Conservation (phyloP, 2,797 vertebrate genomes). For the Darevskia mixta region DNA sequence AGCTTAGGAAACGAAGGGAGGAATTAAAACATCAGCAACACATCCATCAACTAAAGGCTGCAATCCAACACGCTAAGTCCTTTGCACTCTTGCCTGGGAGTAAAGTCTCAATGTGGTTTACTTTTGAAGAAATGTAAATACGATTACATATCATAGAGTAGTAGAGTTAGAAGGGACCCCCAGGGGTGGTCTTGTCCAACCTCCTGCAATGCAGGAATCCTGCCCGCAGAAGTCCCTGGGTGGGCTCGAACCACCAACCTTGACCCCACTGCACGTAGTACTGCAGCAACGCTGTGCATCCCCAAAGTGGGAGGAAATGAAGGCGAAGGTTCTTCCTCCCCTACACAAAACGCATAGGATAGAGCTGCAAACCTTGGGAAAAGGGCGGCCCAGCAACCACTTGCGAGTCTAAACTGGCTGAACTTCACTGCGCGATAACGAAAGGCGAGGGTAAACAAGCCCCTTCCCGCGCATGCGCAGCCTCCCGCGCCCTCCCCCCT, state of each 20-base stretch:
- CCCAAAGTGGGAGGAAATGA: accelerated
- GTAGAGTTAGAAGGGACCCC: no score
- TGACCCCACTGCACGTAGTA: no score
- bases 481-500: no score
- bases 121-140: not conserved
- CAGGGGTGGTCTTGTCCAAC: no score
- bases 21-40: not conserved
- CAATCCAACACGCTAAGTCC: not conserved
- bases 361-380: not conserved
- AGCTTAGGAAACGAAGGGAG: not conserved
- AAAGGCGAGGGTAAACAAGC: not conserved
- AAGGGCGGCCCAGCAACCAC: not conserved
- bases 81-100: not conserved
- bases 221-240: no score
- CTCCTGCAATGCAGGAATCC: no score
- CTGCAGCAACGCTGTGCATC: not conserved
- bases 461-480: not conserved
- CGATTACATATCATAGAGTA: no score
- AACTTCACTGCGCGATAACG: not conserved
- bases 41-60: not conserved
- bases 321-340: not conserved
- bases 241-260: no score
- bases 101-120: not conserved
- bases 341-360: no score
- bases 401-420: not conserved